Evolutionary conservation across 2,888 invertebrate genomes (phyloP).

Genomic region (Ornithoptera alexandrae): DNA sequence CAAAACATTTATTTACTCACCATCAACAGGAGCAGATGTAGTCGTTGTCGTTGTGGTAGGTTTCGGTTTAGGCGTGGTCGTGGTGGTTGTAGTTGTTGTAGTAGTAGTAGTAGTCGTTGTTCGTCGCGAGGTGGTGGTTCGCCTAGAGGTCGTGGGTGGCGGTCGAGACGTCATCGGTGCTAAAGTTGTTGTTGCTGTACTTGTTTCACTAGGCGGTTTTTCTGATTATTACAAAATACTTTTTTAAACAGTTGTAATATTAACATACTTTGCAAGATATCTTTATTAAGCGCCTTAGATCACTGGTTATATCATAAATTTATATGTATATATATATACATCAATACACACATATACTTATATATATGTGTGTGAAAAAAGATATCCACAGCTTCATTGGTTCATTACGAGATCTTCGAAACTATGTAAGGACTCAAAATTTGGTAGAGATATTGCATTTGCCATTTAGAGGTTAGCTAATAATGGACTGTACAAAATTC

Average conservation of each 20-base stretch:
- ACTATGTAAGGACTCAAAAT: no score
- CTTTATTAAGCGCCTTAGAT: no score
- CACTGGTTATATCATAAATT: no score
- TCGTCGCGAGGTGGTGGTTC: conserved; percentile 38
- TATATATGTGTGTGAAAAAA: no score
- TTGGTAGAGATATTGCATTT: no score
- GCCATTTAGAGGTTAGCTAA: no score
- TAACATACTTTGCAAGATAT: background rate
- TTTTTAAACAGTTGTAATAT: background rate
- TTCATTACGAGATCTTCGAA: no score
- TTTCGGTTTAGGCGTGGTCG: conserved; percentile 45
- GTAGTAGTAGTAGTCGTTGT: conserved; percentile 44
- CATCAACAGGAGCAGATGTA: conserved; percentile 42
- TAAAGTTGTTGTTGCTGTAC: conserved; percentile 61
- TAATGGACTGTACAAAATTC: no score
- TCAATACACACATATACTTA: no score
- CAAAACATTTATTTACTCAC: conserved; percentile 21
- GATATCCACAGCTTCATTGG: no score
- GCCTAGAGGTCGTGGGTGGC: conserved; percentile 46
- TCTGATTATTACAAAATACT: conserved; percentile 34
- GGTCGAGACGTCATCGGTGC: conserved; percentile 70
- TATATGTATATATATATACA: no score
- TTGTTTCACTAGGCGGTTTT: conserved; percentile 52
- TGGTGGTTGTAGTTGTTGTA: conserved; percentile 50
- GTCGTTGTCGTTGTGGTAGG: conserved; percentile 46